Evolutionary conservation across 2,797 vertebrate genomes (phyloP).

Genomic region (Dromococcyx pavoninus): DNA sequence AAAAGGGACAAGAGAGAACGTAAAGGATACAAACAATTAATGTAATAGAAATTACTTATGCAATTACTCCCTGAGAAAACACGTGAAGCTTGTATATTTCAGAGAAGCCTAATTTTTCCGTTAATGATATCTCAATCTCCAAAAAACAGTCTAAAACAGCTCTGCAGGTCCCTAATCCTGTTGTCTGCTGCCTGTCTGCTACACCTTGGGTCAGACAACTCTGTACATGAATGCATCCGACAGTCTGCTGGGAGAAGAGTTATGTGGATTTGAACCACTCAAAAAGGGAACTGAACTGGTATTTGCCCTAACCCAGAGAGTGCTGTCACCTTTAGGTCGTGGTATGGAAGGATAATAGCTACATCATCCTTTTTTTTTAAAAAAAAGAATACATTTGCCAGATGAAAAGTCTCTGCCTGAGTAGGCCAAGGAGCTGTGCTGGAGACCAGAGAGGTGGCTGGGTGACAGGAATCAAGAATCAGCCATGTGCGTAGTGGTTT

Average conservation of each 20-base stretch:
- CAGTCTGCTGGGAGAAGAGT: neutral
- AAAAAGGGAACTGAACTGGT: neutral
- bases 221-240: neutral
- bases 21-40: neutral
- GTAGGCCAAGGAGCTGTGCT: neutral
- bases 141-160: neutral
- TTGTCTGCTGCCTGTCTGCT: neutral
- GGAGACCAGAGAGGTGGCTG: neutral
- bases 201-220: neutral
- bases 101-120: neutral
- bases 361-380: rapidly evolving
- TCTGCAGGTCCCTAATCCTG: neutral
- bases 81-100: neutral
- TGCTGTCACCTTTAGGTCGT: neutral
- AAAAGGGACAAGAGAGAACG: neutral
- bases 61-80: neutral
- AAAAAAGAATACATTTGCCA: rapidly evolving
- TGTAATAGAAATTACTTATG: neutral
- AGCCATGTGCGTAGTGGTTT: neutral
- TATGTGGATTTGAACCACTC: rapidly evolving
- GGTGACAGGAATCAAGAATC: neutral
- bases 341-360: neutral
- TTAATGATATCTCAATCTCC: neutral
- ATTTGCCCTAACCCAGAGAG: neutral
- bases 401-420: neutral